Base-by-base conservation (phyloP, 1,140 invertebrate species). In the Scaptodrosophila lebanonensis region DNA sequence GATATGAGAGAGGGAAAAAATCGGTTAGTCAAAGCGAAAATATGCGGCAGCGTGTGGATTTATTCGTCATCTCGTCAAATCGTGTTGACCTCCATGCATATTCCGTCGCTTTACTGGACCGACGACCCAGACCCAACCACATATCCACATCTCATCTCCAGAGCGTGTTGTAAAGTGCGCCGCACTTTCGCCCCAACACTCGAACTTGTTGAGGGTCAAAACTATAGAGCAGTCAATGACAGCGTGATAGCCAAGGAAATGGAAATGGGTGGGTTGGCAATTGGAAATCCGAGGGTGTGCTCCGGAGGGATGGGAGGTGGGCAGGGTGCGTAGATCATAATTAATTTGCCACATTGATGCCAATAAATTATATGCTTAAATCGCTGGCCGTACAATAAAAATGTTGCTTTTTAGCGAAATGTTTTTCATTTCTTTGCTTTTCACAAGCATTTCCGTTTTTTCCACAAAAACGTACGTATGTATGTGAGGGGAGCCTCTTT, bases 161-260 rank as follows among this genome's bases (percentile, higher is more conserved):
- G n/a, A 20, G 30, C 7, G 48, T 43, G 44, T 51, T 72, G 68
- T 77, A 77, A 79, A 77, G 73, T 79, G 64, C 72, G 72, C 38
- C 65, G 73, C 79, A 79, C 73, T 77, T 79, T 77, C 18, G 49
- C 51, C 54, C 48, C 18, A 36, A 13, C 64, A 73, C 50, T 73
- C 73, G 73, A 79, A 79, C 73, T 79, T 82, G 73, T 64, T 60
- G 73, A 79, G 73, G 73, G 73, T 79, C 73, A 79, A 61, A 79
- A 79, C 73, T 82, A 79, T 79, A 69, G 65, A 66, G 32, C 73
- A 82, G 73, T 79, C 73, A 79, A 79, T 79, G 75, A 68, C 73
- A 79, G 70, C 48, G n/a, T n/a, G n/a, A n/a, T n/a, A n/a, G n/a
- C n/a, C n/a, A n/a, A n/a, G n/a, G n/a, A n/a, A n/a, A n/a, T n/a